Evolutionary conservation across 2,113 vertebrate genomes (phyloP).

Genomic region (Psilopsiagon aymara): DNA sequence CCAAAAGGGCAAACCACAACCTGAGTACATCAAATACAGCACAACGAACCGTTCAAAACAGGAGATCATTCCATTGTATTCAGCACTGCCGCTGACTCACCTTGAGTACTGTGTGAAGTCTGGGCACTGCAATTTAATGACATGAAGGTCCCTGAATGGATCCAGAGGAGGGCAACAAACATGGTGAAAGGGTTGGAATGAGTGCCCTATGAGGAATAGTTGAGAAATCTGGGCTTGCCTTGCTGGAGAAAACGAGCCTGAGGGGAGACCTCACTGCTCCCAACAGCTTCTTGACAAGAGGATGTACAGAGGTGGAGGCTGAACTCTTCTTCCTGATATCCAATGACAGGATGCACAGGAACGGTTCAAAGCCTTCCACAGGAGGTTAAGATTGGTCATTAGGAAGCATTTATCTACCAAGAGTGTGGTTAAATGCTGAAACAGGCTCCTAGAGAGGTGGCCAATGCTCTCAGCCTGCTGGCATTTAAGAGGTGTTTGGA

Average conservation of each 20-base stretch:
- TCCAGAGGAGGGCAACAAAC: background rate
- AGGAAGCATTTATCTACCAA: background rate
- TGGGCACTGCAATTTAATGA: background rate
- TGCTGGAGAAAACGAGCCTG: background rate
- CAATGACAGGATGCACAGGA: background rate
- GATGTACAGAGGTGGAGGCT: background rate
- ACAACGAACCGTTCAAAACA: rapidly evolving
- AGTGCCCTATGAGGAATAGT: background rate
- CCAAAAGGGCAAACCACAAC: background rate
- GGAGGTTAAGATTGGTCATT: background rate
- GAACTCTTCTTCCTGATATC: background rate
- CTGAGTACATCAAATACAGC: background rate
- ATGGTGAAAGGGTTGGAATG: background rate
- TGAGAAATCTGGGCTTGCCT: background rate
- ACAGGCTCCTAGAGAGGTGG: background rate
- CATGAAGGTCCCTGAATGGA: background rate
- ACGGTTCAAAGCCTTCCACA: background rate
- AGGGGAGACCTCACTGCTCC: background rate
- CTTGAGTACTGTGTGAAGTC: background rate
- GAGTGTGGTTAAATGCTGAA: background rate
- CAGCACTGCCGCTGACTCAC: rapidly evolving
- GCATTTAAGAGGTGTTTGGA: background rate
- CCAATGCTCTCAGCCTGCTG: background rate
- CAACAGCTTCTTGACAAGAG: background rate
- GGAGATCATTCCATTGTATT: rapidly evolving